A percentile compares a stretch with the other conserved stretches of the same genome.
These are phyloP conservation scores for Perognathus longimembris DNA, from an alignment of 2,113 vertebrate genomes.

Conservation along the genomic window DNA sequence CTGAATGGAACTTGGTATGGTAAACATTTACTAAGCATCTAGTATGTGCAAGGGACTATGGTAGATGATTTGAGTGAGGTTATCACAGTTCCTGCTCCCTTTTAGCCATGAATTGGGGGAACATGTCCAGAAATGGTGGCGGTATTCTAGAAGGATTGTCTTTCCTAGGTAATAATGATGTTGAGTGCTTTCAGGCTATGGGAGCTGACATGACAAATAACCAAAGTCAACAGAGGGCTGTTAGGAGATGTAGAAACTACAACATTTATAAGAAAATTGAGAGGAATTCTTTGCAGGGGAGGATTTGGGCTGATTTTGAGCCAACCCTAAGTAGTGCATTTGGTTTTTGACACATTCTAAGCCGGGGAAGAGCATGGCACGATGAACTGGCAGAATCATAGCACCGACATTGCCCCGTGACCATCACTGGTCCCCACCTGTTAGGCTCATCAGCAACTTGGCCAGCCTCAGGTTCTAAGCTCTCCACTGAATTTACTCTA, in stretches of 20 bases:
- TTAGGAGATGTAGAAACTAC: background rate
- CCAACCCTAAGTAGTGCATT: background rate
- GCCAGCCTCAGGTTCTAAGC: background rate
- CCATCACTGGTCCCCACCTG: background rate
- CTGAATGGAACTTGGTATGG: conserved; percentile 1
- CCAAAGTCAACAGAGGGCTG: background rate
- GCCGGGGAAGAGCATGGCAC: background rate
- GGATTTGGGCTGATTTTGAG: background rate
- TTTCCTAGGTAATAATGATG: background rate
- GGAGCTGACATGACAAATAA: background rate
- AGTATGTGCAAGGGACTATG: background rate
- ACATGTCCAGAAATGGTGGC: background rate
- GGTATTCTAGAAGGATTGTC: background rate
- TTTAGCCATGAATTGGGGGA: background rate
- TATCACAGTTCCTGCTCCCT: background rate
- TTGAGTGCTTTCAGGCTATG: background rate
- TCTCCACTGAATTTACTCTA: background rate
- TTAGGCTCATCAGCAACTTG: background rate
- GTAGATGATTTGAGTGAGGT: background rate
- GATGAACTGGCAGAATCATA: background rate
- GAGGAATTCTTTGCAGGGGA: background rate
- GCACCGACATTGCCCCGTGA: background rate
- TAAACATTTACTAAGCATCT: background rate
- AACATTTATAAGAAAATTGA: conserved; percentile 19
- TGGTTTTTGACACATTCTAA: background rate